Base-by-base conservation (phyloP, 92 coral and sea anemone species). In the Phymanthus crucifer region DNA sequence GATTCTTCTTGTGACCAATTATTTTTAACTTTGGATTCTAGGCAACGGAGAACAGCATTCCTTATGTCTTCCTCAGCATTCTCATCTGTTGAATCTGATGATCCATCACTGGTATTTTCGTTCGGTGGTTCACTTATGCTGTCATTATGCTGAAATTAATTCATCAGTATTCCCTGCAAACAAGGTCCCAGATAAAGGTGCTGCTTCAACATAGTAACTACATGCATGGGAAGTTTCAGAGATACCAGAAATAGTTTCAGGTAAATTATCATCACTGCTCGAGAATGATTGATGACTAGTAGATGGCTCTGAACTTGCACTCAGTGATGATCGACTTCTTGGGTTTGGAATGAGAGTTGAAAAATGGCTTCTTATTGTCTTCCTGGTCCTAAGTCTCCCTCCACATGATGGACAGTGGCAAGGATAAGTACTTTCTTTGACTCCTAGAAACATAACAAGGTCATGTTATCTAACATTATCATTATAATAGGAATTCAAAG, bases 1-100 rank as follows among this genome's bases (percentile, higher is more conserved):
- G 94, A 76, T 45, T 87, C 89, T 26, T 37, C 83, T 45, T 80
- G 91, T 0, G 94, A 90, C 87, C 87, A 90, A 27, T 87, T 87
- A 90, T 83, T 73, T 32, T 81, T 82, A 0, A 84, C 83, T 78
- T 90, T 86, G 14, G 85, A 73, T 45, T 45, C 50, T 7, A 45
- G 8, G 11, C 8, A 16, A 9, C 50, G 8, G 16, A 45, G 50
- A 45, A 45, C 16, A 9, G 16, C 16, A 7, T 16, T 45, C 0
- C 16, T 23, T 6, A 19, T 52, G 4, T 52, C 61, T 3, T 52
- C 26, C 4, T 19, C 26, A 19, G 17, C 61, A 52, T 4, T 43
- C 1, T 43, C 26, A 17, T 52, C 61, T 18, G 48, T 43, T 43
- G 6, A 5, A 5, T 43, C 48, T 43, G 48, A 43, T 43, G n/a